Evolutionary conservation across 2,888 invertebrate species (phyloP).

Genomic region (Heliothis peltigera): DNA sequence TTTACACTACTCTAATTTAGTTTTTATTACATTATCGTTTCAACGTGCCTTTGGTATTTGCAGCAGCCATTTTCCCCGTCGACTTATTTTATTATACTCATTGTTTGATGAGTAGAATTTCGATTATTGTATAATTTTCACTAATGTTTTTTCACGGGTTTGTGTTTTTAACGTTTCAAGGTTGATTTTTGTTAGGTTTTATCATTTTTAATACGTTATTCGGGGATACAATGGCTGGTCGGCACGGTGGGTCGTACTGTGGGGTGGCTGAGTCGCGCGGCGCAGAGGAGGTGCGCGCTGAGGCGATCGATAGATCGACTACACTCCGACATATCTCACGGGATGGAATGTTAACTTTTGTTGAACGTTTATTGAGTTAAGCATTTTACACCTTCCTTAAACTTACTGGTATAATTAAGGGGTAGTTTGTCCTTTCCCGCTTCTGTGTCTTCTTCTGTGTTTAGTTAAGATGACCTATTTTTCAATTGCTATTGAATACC

Average conservation of each 20-base stretch:
- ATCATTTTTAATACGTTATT: conserved; percentile 75
- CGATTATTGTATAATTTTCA: conserved; percentile 45
- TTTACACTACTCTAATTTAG: conserved; percentile 76
- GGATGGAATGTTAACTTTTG: conserved; percentile 50
- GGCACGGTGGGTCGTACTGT: conserved; percentile 64
- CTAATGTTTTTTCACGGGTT: conserved; percentile 54
- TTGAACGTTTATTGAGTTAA: conserved; percentile 25
- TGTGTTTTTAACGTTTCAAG: conserved; percentile 52
- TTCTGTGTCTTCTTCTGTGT: background rate
- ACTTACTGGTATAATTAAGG: conserved; percentile 14
- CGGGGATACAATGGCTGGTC: conserved; percentile 77
- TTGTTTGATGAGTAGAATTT: conserved; percentile 33
- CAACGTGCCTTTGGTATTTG: conserved; percentile 60
- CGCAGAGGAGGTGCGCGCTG: conserved; percentile 80
- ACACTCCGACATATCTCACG: conserved; percentile 56
- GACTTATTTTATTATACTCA: conserved; percentile 58
- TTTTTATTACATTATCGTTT: conserved; percentile 73
- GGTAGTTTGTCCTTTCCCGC: background rate
- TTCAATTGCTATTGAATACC: background rate
- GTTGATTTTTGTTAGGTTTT: conserved; percentile 67
- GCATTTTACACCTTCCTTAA: conserved; percentile 33
- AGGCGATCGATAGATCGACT: conserved; percentile 79
- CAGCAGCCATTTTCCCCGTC: conserved; percentile 78
- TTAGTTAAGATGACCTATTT: background rate
- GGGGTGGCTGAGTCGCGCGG: conserved; percentile 65